A percentile compares a stretch with the other conserved stretches of the same genome.
phyloP scores from a whole-genome alignment of 2,113 vertebrate species.

The Hippocampus barbouri region DNA sequence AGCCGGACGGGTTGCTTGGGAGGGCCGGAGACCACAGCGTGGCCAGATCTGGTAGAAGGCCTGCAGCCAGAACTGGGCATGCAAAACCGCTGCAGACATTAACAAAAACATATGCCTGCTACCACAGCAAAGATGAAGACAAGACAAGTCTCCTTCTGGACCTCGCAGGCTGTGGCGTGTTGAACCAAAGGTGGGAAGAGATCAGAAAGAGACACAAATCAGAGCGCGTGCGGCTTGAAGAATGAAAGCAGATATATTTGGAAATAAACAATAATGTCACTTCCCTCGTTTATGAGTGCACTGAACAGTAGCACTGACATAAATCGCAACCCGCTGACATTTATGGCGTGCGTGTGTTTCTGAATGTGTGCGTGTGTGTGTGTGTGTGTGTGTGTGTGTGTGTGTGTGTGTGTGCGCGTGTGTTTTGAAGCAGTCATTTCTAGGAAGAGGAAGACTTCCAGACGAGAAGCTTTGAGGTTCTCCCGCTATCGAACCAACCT shows the following conservation, averaged over 20 bases:
- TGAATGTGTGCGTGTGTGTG: too few species aligned
- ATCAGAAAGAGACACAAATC: constrained; percentile 19
- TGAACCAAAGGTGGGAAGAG: constrained; percentile 27
- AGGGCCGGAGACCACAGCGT: constrained; percentile 55
- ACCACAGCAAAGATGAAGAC: constrained; percentile 23
- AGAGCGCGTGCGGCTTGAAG: constrained; percentile 3
- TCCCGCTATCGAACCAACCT: constrained; percentile 30
- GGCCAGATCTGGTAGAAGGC: constrained; percentile 43
- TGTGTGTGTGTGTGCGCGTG: background rate
- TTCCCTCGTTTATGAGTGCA: constrained; percentile 19
- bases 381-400: background rate
- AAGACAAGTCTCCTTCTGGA: constrained; percentile 29
- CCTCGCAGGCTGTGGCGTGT: constrained; percentile 26
- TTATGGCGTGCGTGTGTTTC: constrained; percentile 29
- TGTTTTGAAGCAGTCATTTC: constrained; percentile 33
- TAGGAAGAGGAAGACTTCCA: constrained; percentile 55
- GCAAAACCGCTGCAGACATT: constrained; percentile 44
- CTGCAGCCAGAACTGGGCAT: constrained; percentile 34
- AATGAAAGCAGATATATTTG: constrained; percentile 29
- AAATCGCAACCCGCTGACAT: constrained; percentile 56
- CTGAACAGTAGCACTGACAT: constrained; percentile 31
- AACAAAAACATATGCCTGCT: constrained; percentile 36
- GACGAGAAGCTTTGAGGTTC: constrained; percentile 32
- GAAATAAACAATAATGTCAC: constrained; percentile 24
- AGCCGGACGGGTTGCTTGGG: constrained; percentile 49